Percentiles rank a stretch among this genome's conserved stretches.
These are phyloP conservation scores for Mohoua ochrocephala DNA, from an alignment of 2,113 vertebrate species.

Conservation along the genomic window DNA sequence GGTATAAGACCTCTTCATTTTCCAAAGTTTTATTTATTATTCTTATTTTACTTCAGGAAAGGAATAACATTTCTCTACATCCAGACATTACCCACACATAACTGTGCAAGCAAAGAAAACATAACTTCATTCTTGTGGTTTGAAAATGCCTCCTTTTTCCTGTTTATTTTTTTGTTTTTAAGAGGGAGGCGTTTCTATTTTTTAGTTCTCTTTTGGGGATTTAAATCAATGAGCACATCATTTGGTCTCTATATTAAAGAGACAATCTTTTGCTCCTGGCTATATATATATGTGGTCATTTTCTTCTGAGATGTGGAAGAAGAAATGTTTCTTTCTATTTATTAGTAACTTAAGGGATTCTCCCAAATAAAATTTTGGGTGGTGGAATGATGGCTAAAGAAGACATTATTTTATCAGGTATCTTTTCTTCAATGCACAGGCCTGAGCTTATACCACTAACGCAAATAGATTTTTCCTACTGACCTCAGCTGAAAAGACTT, in stretches of 20 bases:
- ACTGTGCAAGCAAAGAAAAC: constrained; percentile 1
- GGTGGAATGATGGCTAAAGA: neutral
- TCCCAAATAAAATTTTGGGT: neutral
- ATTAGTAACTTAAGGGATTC: neutral
- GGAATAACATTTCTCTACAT: neutral
- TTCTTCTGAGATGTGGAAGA: neutral
- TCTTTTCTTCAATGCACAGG: neutral
- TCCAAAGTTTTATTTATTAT: neutral
- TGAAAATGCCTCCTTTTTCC: constrained; percentile 14
- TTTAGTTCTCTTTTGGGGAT: neutral
- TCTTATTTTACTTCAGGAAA: constrained; percentile 15
- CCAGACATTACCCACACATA: neutral
- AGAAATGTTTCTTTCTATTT: neutral
- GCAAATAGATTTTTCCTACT: neutral
- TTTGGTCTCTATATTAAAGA: neutral
- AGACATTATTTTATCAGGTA: neutral
- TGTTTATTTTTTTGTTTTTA: neutral
- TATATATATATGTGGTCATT: neutral
- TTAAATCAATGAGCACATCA: neutral
- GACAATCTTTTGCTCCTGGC: neutral
- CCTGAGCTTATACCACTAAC: neutral
- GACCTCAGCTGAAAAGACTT: neutral
- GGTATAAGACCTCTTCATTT: neutral
- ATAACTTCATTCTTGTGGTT: constrained; percentile 33
- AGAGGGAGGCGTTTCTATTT: neutral